Percentiles rank a stretch among this genome's conserved stretches.
These are phyloP conservation scores for Apostichopus leukothele DNA, from an alignment of 53 echinoderm and acorn worm species.

Conservation along the genomic window DNA sequence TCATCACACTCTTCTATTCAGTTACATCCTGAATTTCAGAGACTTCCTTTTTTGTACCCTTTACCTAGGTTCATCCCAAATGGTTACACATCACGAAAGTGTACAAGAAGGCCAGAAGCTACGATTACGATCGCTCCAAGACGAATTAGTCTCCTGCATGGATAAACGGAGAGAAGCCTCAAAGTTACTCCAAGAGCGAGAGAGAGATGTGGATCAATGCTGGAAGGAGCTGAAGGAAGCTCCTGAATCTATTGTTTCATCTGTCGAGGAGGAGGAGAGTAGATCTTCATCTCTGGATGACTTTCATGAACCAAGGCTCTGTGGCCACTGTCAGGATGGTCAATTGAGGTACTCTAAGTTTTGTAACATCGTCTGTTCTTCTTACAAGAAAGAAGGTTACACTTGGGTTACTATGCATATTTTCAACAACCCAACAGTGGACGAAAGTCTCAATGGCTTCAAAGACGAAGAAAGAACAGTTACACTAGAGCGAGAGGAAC, in stretches of 20 bases:
- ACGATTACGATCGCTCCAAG: conserved; percentile 87
- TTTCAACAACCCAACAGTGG: background rate
- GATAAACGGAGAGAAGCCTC: conserved; percentile 58
- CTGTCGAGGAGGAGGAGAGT: background rate
- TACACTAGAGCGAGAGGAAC: background rate
- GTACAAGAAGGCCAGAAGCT: conserved; percentile 82
- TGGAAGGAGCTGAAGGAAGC: conserved; percentile 34
- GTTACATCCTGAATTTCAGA: background rate
- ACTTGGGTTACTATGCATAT: conserved; percentile 26
- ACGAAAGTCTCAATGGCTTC: background rate
- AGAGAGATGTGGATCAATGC: conserved; percentile 42
- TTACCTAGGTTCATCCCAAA: conserved; percentile 75
- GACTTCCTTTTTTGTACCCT: background rate
- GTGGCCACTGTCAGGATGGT: background rate
- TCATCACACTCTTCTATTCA: background rate
- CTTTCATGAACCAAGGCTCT: background rate
- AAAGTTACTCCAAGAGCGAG: conserved; percentile 45
- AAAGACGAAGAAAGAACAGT: background rate
- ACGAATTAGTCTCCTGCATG: conserved; percentile 86
- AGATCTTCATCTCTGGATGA: background rate
- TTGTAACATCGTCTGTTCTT: conserved; percentile 52
- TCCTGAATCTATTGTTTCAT: background rate
- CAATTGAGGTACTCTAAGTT: conserved; percentile 46
- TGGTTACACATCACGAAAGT: conserved; percentile 63
- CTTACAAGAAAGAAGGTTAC: background rate